These are phyloP conservation scores for Patagioenas fasciata DNA, from an alignment of 2,113 vertebrate genomes.

Conservation along the genomic window DNA sequence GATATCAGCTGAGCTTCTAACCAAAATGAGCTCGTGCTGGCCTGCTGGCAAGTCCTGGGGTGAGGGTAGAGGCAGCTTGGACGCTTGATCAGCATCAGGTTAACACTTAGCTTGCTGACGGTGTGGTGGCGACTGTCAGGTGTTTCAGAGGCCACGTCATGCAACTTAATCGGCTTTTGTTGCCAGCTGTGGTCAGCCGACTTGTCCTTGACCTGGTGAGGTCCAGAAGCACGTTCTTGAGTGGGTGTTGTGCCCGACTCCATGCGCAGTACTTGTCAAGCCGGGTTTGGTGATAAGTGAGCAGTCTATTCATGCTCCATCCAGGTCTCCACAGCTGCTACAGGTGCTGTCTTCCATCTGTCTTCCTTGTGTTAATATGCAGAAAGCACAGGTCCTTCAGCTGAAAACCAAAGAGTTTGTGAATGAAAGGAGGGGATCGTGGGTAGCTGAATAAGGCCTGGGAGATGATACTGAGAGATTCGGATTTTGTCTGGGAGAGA, in stretches of 20 bases:
- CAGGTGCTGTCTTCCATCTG: not conserved
- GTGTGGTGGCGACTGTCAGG: not conserved
- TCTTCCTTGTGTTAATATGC: not conserved
- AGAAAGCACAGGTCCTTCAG: not conserved
- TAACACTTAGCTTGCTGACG: not conserved
- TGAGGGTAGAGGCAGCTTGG: not conserved
- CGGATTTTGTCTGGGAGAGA: not conserved
- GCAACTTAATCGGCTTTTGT: not conserved
- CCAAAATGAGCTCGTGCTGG: constrained; percentile 59
- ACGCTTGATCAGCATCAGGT: accelerated
- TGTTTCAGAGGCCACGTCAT: not conserved
- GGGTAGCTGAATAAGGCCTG: not conserved
- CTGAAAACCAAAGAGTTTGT: not conserved
- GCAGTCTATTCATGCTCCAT: not conserved
- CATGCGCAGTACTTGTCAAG: not conserved
- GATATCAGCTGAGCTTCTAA: constrained; percentile 42
- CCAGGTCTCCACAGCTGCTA: not conserved
- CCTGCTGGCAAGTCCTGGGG: not conserved
- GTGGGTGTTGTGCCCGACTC: not conserved
- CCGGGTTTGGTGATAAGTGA: not conserved
- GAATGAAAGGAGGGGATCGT: not conserved
- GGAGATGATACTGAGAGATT: accelerated
- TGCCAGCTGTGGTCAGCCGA: not conserved
- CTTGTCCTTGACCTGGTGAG: not conserved
- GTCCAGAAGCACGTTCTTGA: not conserved